These are phyloP conservation scores for Philopedon plagiatum DNA, from an alignment of 2,888 invertebrate species.

Conservation along the genomic window DNA sequence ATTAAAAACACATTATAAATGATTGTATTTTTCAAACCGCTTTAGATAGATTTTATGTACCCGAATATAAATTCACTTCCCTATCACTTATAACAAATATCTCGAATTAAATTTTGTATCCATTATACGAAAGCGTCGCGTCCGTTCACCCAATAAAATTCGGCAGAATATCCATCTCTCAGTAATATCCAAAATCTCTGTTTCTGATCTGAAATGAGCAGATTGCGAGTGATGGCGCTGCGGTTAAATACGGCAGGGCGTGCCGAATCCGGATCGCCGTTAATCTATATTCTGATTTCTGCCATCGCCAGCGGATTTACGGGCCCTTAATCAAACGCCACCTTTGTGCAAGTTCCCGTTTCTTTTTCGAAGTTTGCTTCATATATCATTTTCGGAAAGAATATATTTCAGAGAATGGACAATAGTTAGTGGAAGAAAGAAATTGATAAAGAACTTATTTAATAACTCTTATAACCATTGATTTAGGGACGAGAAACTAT, in stretches of 20 bases:
- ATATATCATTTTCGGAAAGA: slow-evolving; percentile 44
- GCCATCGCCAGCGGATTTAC: slow-evolving; percentile 52
- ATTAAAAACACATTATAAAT: no score
- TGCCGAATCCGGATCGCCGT: slow-evolving; percentile 40
- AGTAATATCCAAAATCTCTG: slow-evolving; percentile 47
- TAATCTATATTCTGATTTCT: slow-evolving; percentile 54
- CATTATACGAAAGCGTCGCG: background rate
- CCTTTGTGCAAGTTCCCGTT: slow-evolving; percentile 50
- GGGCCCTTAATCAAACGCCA: slow-evolving; percentile 51
- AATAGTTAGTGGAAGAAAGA: slow-evolving; percentile 20
- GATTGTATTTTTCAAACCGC: no score
- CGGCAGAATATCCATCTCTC: slow-evolving; percentile 27
- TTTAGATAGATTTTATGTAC: no score
- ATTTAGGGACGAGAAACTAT: no score
- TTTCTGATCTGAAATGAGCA: slow-evolving; percentile 42
- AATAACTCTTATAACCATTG: slow-evolving; percentile 5
- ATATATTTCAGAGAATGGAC: slow-evolving; percentile 31
- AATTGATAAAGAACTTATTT: slow-evolving; percentile 23
- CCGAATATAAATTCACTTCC: no score
- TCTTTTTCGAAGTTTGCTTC: slow-evolving; percentile 45
- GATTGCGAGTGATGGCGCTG: slow-evolving; percentile 40
- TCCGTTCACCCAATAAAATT: slow-evolving; percentile 13
- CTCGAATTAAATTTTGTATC: background rate
- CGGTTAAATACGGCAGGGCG: slow-evolving; percentile 49
- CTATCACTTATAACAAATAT: no score